These are phyloP conservation scores for Epistrophe grossulariae DNA, from an alignment of 2,888 invertebrate genomes.

Conservation along the genomic window DNA sequence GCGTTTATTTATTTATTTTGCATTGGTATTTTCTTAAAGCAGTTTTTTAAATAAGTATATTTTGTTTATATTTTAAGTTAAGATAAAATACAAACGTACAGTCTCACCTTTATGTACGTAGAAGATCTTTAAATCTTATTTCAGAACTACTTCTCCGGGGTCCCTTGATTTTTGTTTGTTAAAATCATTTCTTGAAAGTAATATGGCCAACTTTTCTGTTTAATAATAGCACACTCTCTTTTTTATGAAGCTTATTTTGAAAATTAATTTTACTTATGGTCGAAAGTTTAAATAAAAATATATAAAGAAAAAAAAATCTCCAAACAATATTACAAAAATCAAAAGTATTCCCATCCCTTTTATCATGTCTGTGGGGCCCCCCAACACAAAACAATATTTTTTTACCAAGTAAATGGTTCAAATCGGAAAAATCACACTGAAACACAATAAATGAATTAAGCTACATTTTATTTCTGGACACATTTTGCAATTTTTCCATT, in stretches of 20 bases:
- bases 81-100: too few species aligned
- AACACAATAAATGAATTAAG: slow-evolving; percentile 74
- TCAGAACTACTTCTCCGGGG: too few species aligned
- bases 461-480: slow-evolving; percentile 44
- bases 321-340: slow-evolving; percentile 4
- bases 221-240: too few species aligned
- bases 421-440: slow-evolving; percentile 70
- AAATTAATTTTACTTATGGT: background rate
- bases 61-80: too few species aligned
- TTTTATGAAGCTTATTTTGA: slow-evolving; percentile 6
- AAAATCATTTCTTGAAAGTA: too few species aligned
- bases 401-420: slow-evolving; percentile 56
- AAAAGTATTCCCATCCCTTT: slow-evolving; percentile 6
- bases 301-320: background rate
- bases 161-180: too few species aligned
- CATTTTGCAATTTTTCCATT: slow-evolving; percentile 65
- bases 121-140: too few species aligned
- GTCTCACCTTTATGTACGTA: too few species aligned
- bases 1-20: too few species aligned
- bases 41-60: too few species aligned
- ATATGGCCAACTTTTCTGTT: too few species aligned
- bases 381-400: background rate
- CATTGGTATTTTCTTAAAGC: too few species aligned
- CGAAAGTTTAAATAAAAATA: slow-evolving; percentile 3
- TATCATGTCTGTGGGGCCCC: background rate